Conservation (phyloP, 2,113 vertebrate genomes). For the Leiothrix lutea region DNA sequence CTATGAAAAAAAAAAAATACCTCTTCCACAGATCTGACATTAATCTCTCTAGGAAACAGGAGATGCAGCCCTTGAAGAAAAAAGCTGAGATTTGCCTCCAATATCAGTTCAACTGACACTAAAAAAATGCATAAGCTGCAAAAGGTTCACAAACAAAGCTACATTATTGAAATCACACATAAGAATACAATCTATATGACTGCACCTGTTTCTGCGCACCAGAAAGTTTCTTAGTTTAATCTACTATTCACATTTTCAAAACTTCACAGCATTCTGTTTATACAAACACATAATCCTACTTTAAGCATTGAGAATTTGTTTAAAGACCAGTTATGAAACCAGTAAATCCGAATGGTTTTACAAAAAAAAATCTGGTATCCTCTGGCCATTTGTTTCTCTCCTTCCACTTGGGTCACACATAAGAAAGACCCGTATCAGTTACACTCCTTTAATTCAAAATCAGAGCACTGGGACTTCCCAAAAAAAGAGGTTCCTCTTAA, state of each 20-base stretch:
- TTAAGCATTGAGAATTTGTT: neutral
- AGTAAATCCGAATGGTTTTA: neutral
- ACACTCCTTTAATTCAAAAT: neutral
- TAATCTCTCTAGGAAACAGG: neutral
- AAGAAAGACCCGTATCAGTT: neutral
- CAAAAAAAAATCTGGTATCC: neutral
- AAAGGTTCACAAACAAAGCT: neutral
- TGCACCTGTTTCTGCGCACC: neutral
- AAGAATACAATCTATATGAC: neutral
- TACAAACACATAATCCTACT: neutral
- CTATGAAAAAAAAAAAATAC: neutral
- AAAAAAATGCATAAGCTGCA: neutral
- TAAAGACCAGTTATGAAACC: neutral
- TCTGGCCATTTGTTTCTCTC: neutral
- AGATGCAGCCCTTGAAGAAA: neutral
- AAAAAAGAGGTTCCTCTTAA: neutral
- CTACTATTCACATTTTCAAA: neutral
- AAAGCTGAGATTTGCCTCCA: neutral
- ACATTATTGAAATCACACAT: neutral
- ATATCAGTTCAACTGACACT: rapidly evolving
- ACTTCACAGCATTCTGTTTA: neutral
- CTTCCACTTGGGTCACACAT: neutral
- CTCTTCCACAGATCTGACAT: neutral
- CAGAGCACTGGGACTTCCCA: rapidly evolving
- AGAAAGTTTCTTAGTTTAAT: neutral